phyloP scores from a whole-genome alignment of 2,888 invertebrate species.

The Zaprionus obscuricornis region DNA sequence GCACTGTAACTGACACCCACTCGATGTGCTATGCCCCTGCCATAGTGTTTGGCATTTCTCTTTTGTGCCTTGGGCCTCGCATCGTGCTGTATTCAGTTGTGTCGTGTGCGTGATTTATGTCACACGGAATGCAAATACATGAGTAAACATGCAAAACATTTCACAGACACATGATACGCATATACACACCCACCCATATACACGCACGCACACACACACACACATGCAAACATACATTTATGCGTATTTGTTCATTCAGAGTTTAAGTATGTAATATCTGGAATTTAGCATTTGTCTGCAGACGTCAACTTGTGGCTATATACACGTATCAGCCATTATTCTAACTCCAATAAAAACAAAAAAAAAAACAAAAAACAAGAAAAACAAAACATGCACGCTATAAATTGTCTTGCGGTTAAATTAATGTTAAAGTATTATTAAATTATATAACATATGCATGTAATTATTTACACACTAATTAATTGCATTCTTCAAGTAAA shows the following conservation, averaged over 20 bases:
- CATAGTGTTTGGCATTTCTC: slow-evolving; percentile 34
- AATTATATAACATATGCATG: no score
- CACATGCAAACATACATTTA: background rate
- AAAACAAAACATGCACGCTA: no score
- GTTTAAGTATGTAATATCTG: slow-evolving; percentile 4
- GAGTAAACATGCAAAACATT: slow-evolving; percentile 73
- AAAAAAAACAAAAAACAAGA: no score
- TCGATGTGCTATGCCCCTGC: background rate
- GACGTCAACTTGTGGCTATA: slow-evolving; percentile 10
- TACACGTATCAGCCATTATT: slow-evolving; percentile 37
- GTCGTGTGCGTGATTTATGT: slow-evolving; percentile 71
- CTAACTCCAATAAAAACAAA: slow-evolving; percentile 39
- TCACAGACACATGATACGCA: slow-evolving; percentile 45
- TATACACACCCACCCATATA: background rate
- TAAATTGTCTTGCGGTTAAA: no score
- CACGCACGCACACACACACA: slow-evolving; percentile 3
- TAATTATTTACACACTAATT: no score
- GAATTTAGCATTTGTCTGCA: slow-evolving; percentile 46
- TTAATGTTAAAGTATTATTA: no score
- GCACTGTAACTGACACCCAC: slow-evolving; percentile 37
- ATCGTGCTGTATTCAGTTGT: slow-evolving; percentile 46
- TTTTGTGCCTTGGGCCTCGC: slow-evolving; percentile 63
- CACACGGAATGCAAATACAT: slow-evolving; percentile 77
- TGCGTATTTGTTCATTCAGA: slow-evolving; percentile 7
- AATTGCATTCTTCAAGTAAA: no score